phyloP scores from a whole-genome alignment of 2,113 vertebrate species.

The Gymnocephalus cernua region DNA sequence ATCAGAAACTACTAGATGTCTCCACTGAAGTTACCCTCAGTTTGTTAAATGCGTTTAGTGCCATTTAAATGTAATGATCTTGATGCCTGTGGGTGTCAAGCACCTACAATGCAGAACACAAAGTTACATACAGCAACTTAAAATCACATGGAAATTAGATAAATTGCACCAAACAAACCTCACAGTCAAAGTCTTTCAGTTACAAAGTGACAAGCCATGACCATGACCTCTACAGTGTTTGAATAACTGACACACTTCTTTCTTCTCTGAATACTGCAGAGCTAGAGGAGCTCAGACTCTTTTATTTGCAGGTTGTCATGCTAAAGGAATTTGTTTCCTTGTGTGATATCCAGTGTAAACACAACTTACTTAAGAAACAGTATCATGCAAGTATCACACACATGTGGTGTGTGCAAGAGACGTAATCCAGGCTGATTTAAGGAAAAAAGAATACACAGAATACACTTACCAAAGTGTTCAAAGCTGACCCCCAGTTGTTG shows the following conservation, averaged over 20 bases:
- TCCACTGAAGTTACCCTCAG: background rate
- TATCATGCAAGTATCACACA: background rate
- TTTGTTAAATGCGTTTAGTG: background rate
- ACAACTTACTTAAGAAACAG: background rate
- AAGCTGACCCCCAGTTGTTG: conserved; percentile 6
- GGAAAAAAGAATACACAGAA: background rate
- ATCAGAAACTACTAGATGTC: background rate
- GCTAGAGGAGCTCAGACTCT: background rate
- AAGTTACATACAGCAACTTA: conserved; percentile 1
- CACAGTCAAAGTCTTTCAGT: background rate
- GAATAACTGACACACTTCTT: conserved; percentile 7
- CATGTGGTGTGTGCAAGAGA: background rate
- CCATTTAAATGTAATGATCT: background rate
- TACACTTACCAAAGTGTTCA: conserved; percentile 60
- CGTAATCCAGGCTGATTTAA: background rate
- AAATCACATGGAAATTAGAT: background rate
- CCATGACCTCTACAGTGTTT: conserved; percentile 28
- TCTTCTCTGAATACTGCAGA: conserved; percentile 1
- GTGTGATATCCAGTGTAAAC: conserved; percentile 29
- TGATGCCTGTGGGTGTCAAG: background rate
- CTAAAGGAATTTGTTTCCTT: conserved; percentile 25
- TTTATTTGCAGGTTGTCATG: conserved; percentile 15
- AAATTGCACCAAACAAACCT: background rate
- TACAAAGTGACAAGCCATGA: conserved; percentile 6
- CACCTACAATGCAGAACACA: conserved; percentile 12